Base-by-base conservation (phyloP, 2,888 invertebrate species). In the Coenonympha glycerion region DNA sequence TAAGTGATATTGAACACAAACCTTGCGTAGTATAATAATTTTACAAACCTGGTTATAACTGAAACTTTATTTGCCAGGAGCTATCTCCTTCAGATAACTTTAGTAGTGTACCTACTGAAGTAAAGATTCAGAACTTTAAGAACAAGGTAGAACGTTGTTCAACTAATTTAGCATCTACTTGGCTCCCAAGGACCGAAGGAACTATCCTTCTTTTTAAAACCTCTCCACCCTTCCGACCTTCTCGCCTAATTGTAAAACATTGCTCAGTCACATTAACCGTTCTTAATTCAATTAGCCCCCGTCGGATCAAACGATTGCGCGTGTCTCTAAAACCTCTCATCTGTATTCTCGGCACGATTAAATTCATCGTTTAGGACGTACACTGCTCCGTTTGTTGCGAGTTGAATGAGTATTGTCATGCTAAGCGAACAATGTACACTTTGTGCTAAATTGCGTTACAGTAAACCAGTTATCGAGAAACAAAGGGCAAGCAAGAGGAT, bases 401-500 rank as follows among this genome's bases (percentile, higher is more conserved):
- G 8, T 24, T 39, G 0, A 15, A 4, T 15, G 9, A 16, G 9
- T 9, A n/a, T 3, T 39, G 15, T 22, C 4, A 2, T 2, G 8
- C 4, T 15, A 5, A 24, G 15, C 39, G 15, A 39, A 39, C 39
- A 15, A 15, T 39, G 39, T 9, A 39, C 15, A 5, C 13, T 15
- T 26, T 34, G 18, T 11, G 15, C n/a, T 33, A 9, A n/a, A 24
- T 9, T 6, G 24, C 24, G 16, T 34, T 4, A 22, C 24, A 24
- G 22, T 26, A 24, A 45, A 33, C 34, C 22, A 18, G 21, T 21
- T 33, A 34, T 26, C 18, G 34, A 8, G 24, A 8, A 39, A 52
- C 49, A 52, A 52, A 48, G 49, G 49, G 48, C 44, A 33, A 44
- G 37, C 26, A 15, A 39, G 22, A 24, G 22, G 26, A 8, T 37